These are phyloP conservation scores for Aricia artaxerxes DNA, from an alignment of 2,888 invertebrate genomes.

Conservation along the genomic window DNA sequence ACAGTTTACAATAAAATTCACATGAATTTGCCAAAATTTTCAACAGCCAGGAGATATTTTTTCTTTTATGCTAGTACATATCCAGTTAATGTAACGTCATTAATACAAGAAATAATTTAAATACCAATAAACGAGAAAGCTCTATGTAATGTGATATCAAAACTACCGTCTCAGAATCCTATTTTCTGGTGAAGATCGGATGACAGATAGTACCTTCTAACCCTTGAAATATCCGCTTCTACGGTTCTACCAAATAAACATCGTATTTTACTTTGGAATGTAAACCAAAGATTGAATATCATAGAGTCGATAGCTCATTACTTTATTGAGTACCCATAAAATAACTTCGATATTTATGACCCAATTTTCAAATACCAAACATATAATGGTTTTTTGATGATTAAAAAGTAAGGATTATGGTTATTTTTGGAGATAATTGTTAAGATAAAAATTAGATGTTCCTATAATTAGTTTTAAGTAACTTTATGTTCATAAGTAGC, in stretches of 20 bases:
- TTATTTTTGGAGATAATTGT: not conserved
- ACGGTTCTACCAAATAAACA: constrained; percentile 14
- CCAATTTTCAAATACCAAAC: constrained; percentile 21
- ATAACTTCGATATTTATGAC: constrained; percentile 9
- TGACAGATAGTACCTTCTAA: not conserved
- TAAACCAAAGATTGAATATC: constrained; percentile 21
- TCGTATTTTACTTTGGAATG: constrained; percentile 27
- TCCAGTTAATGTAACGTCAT: too few species aligned
- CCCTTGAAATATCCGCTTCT: constrained; percentile 3
- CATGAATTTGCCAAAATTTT: too few species aligned
- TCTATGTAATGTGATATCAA: not conserved
- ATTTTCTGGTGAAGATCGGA: not conserved
- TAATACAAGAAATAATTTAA: not conserved
- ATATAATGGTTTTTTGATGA: constrained; percentile 3
- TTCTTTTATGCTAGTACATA: too few species aligned
- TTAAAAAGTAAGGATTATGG: constrained; percentile 20
- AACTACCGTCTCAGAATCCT: not conserved
- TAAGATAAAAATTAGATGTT: not conserved
- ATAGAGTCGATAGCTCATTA: not conserved
- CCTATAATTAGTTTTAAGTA: not conserved
- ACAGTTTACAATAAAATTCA: too few species aligned
- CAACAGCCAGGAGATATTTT: too few species aligned
- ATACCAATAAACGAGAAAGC: not conserved
- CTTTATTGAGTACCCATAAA: constrained; percentile 8
- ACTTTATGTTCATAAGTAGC: not conserved